Evolutionary conservation across 2,888 invertebrate genomes (phyloP).

Genomic region (Polymixis flavicincta): DNA sequence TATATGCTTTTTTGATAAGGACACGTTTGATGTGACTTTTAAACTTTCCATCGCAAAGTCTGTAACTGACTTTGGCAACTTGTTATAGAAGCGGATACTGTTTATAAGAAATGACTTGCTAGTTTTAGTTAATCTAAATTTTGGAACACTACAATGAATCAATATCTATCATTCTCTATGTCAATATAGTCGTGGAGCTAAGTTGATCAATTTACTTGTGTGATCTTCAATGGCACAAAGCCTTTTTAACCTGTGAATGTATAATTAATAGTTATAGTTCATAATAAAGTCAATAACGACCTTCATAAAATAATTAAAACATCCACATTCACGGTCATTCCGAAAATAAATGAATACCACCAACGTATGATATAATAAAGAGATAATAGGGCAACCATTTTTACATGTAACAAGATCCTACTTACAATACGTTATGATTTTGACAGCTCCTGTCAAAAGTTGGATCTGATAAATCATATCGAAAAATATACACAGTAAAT

Average conservation of each 20-base stretch:
- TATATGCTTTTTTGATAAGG: too few species aligned
- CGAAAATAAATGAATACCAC: not conserved
- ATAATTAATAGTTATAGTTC: not conserved
- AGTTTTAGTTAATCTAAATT: too few species aligned
- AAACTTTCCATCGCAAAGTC: too few species aligned
- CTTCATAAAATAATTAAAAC: too few species aligned
- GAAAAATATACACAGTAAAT: slow-evolving; percentile 61
- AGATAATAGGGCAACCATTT: slow-evolving; percentile 34
- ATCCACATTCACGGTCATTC: not conserved
- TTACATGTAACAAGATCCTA: slow-evolving; percentile 34
- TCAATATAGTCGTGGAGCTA: not conserved
- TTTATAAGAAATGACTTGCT: too few species aligned
- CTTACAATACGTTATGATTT: slow-evolving; percentile 64
- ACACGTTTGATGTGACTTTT: too few species aligned
- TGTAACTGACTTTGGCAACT: too few species aligned
- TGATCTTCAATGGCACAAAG: too few species aligned
- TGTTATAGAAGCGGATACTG: too few species aligned
- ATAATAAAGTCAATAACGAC: not conserved
- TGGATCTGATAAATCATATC: slow-evolving; percentile 62
- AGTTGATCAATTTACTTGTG: not conserved
- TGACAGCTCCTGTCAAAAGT: slow-evolving; percentile 70
- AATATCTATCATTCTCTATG: too few species aligned
- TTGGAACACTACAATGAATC: too few species aligned
- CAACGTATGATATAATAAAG: not conserved
- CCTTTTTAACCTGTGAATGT: not conserved